These are phyloP conservation scores for Furcifer pardalis DNA, from an alignment of 2,797 vertebrate species.

Conservation along the genomic window DNA sequence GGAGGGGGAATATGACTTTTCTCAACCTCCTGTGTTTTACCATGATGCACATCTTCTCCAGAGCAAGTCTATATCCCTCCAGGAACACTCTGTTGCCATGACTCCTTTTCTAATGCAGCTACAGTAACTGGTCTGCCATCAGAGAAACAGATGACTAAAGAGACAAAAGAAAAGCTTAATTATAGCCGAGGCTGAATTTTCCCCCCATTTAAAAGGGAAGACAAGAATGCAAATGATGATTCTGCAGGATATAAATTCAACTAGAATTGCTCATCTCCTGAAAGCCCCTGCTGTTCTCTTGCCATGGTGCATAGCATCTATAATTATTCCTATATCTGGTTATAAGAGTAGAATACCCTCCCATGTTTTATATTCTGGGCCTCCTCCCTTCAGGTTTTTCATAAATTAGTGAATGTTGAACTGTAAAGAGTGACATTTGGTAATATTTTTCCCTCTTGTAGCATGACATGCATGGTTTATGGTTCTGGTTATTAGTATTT, in stretches of 20 bases:
- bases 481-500: too few relatives aligned
- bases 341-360: slow-evolving; percentile 55
- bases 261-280: slow-evolving; percentile 65
- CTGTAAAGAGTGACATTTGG: too few relatives aligned
- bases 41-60: slow-evolving; percentile 44
- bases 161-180: slow-evolving; percentile 47
- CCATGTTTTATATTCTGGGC: too few relatives aligned
- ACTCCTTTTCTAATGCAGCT: slow-evolving; percentile 60
- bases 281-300: slow-evolving; percentile 62
- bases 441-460: too few relatives aligned
- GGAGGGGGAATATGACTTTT: slow-evolving; percentile 30
- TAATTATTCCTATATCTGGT: slow-evolving; percentile 61
- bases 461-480: too few relatives aligned
- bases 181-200: slow-evolving; percentile 51
- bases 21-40: slow-evolving; percentile 44
- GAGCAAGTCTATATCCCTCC: slow-evolving; percentile 48
- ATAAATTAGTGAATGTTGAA: too few relatives aligned
- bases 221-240: slow-evolving; percentile 58
- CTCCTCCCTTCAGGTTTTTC: too few relatives aligned
- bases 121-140: slow-evolving; percentile 21
- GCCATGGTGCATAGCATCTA: slow-evolving; percentile 46
- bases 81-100: slow-evolving; percentile 65
- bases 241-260: slow-evolving; percentile 62
- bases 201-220: slow-evolving; percentile 43
- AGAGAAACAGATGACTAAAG: slow-evolving; percentile 46